Evolutionary conservation across 2,797 vertebrate species (phyloP), one percentile per base, ranked within the genome.

Genomic region (Denticeps clupeoides): DNA sequence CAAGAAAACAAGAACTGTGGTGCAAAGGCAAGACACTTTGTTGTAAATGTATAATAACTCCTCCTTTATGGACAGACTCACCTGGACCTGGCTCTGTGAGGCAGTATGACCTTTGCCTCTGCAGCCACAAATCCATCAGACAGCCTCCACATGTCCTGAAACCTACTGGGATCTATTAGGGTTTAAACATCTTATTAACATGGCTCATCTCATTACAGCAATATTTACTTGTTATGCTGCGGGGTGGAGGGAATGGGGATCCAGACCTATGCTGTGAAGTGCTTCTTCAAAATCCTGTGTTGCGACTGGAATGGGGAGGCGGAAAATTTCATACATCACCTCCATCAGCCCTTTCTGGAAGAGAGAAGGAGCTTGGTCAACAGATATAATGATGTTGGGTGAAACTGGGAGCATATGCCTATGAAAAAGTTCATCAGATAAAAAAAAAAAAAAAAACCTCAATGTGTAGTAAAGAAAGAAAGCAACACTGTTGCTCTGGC

Each of bases 91-190:
- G 86, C 85, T 69, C 86, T 71, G 68, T 89, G 86, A 26, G 86
- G 87, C 64, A 89, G 77, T 65, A 89, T 77, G 11, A 81, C 81
- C 75, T 87, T 89, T 59, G 86, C 85, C 61, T 89, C 87, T 59
- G 87, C 82, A 60, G 84, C 86, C 60, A 89, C 86, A 74, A 89
- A 89, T 26, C 85, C 87, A 68, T 89, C 87, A 13, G 85, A 83
- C 53, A 89, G 79, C 45, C 86, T 84, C 87, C 87, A 89, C 58
- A 77, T 77, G 54, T 89, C 87, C 51, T 88, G 87, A 68, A 86
- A 87, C 24, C 84, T 76, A 51, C 86, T 77, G 51, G 86, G 87
- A 73, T 88, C 87, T 89, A 59, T 10, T 70, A 25, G 2, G 4
- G n/a, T n/a, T 24, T 33, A 9, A 41, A 41, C 13, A 43, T 11